Conservation (phyloP, 2,113 vertebrate species). For the Sphaerodactylus townsendi region DNA sequence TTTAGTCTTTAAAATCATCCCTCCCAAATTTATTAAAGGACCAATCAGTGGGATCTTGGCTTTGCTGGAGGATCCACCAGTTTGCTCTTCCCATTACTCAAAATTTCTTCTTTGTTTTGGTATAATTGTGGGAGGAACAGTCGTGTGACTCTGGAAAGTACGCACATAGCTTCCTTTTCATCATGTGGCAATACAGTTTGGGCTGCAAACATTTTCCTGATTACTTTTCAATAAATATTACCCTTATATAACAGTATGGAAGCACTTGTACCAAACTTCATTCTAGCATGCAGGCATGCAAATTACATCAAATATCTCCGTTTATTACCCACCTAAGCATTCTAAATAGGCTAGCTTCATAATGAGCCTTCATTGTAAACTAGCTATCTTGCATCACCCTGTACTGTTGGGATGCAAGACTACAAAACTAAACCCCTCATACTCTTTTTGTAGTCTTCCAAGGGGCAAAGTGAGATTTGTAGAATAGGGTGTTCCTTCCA, state of each 20-base stretch:
- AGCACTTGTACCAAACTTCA: background rate
- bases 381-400: background rate
- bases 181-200: background rate
- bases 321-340: background rate
- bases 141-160: background rate
- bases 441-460: background rate
- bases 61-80: background rate
- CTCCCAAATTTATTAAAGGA: background rate
- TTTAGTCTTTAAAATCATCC: background rate
- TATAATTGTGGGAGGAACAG: background rate
- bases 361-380: background rate
- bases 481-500: background rate
- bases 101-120: background rate
- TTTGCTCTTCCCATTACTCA: background rate
- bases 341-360: background rate
- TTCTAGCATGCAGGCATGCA: background rate
- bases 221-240: background rate
- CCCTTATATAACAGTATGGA: background rate
- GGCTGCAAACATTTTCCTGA: background rate
- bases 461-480: background rate
- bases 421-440: too few relatives aligned
- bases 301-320: background rate
- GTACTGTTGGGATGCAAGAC: background rate
- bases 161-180: background rate
- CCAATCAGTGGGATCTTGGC: constrained; percentile 5